Conservation (phyloP, 2,888 invertebrate genomes). For the Dusona sp. region DNA sequence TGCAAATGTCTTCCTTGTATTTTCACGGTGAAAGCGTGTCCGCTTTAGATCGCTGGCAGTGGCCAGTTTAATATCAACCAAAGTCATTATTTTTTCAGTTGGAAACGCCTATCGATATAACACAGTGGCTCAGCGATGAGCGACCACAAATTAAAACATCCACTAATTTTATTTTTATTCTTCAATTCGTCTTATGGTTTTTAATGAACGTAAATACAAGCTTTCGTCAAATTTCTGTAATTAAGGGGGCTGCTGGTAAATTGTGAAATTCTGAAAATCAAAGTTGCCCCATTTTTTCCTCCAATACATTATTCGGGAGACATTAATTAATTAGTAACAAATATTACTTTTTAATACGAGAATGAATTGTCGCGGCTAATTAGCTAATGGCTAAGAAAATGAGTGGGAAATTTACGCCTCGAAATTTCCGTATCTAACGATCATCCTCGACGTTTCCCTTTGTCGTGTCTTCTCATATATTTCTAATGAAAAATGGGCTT, state of each 20-base stretch:
- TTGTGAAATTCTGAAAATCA: too few relatives aligned
- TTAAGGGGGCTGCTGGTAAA: not conserved
- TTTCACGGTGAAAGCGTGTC: conserved; percentile 70
- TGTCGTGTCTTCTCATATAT: not conserved
- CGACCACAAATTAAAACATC: not conserved
- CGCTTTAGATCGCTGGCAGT: conserved; percentile 51
- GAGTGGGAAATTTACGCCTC: too few relatives aligned
- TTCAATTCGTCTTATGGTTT: not conserved
- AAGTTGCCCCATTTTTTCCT: too few relatives aligned
- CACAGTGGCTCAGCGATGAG: not conserved
- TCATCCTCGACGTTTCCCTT: not conserved
- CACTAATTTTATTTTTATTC: not conserved
- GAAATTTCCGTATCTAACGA: too few relatives aligned
- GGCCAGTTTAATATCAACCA: conserved; percentile 23
- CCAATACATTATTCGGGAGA: too few relatives aligned
- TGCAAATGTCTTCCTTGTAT: conserved; percentile 60
- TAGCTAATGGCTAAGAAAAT: too few relatives aligned
- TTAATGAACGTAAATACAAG: not conserved
- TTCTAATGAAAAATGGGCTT: not conserved
- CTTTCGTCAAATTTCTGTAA: not conserved
- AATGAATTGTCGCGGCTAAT: too few relatives aligned
- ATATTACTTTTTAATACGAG: too few relatives aligned
- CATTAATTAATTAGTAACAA: too few relatives aligned
- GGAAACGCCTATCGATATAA: not conserved
- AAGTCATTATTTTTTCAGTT: conserved; percentile 45